Conservation (phyloP, 92 coral and sea anemone species). For the Porites evermanni region DNA sequence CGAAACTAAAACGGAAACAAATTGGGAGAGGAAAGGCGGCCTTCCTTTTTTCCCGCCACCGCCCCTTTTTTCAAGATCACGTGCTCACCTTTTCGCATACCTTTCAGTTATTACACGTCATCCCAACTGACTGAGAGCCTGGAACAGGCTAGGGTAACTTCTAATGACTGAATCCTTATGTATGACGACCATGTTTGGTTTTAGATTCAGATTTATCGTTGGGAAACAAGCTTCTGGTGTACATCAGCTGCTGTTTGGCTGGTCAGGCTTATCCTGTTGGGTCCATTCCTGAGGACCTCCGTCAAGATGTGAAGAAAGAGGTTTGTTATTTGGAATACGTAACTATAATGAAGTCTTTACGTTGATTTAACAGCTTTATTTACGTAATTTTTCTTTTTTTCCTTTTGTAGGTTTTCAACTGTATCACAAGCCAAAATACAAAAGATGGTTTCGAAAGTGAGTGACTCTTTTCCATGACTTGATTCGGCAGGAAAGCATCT, state of each 20-base stretch:
- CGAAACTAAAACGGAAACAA: no score
- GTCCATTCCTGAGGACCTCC: constrained; percentile 87
- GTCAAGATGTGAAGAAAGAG: constrained; percentile 79
- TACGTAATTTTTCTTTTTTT: no score
- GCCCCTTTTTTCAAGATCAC: no score
- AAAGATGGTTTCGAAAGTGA: constrained; percentile 75
- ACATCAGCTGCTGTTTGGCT: constrained; percentile 94
- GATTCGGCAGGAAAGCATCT: no score
- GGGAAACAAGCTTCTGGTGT: constrained; percentile 92
- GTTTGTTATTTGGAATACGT: neutral
- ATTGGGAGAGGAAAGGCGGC: no score
- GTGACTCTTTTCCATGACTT: neutral
- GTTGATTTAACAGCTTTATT: neutral
- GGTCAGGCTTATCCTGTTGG: constrained; percentile 95
- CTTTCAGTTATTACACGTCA: no score
- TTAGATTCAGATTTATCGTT: constrained; percentile 81
- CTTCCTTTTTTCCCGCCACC: no score
- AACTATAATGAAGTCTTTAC: no score
- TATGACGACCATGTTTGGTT: neutral
- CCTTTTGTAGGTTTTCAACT: constrained; percentile 65
- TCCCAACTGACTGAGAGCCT: no score
- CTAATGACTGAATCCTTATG: no score
- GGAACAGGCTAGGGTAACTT: no score
- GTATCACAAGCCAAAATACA: constrained; percentile 63
- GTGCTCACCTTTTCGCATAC: no score